Evolutionary conservation across 2,888 invertebrate species (phyloP).

Genomic region (Macrosoma leucophasiata): DNA sequence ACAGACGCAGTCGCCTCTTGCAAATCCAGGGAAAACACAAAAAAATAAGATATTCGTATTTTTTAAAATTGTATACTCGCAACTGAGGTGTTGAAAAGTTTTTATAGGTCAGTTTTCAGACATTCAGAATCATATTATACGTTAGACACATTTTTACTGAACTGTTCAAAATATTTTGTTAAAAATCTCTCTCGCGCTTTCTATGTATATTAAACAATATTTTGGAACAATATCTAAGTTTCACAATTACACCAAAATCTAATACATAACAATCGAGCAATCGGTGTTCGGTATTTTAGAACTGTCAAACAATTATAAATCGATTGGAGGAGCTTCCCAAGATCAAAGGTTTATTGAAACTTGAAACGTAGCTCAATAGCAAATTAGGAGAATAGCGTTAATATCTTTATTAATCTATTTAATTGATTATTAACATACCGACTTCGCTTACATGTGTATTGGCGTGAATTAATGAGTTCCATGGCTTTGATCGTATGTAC

Average conservation of each 20-base stretch:
- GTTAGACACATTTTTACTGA: too few species aligned
- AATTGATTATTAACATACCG: constrained; percentile 68
- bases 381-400: constrained; percentile 58
- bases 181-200: neutral
- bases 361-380: constrained; percentile 44
- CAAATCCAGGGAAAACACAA: too few species aligned
- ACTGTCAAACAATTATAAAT: constrained; percentile 59
- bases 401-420: constrained; percentile 70
- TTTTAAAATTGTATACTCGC: too few species aligned
- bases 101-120: too few species aligned
- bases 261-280: constrained; percentile 36
- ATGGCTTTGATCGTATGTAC: constrained; percentile 58
- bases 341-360: constrained; percentile 58
- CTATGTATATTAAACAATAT: too few species aligned
- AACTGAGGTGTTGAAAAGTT: too few species aligned
- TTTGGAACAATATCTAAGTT: too few species aligned
- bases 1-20: too few species aligned
- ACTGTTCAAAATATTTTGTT: too few species aligned
- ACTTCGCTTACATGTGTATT: constrained; percentile 50
- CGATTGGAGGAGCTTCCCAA: constrained; percentile 46
- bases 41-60: too few species aligned
- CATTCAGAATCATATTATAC: too few species aligned
- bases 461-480: constrained; percentile 53
- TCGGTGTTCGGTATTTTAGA: constrained; percentile 42
- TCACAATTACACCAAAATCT: too few species aligned